Percentiles rank a stretch among this genome's conserved stretches.
Conservation (phyloP, 2,888 invertebrate species). For the Escarpia spicata region DNA sequence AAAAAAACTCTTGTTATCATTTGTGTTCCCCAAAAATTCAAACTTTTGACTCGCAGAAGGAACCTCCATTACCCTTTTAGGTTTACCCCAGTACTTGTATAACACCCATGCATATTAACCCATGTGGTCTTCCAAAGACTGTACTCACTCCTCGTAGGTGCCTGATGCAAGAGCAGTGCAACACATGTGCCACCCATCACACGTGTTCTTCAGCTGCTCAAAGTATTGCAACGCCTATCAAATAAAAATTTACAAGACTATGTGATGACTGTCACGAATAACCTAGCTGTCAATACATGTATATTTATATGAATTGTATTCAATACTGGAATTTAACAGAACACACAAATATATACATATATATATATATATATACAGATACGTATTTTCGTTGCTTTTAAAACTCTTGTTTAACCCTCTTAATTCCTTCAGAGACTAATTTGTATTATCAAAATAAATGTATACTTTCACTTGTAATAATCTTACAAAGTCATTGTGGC, state of each 20-base stretch:
- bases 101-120: not conserved
- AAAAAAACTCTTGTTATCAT: not conserved
- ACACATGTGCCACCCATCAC: slow-evolving; percentile 68
- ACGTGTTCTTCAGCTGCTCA: slow-evolving; percentile 66
- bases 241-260: slow-evolving; percentile 20
- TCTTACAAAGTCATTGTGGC: too few species aligned
- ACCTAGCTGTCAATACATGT: too few species aligned
- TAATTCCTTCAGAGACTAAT: too few species aligned
- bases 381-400: too few species aligned
- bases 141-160: slow-evolving; percentile 52
- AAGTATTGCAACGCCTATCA: slow-evolving; percentile 67
- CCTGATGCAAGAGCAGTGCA: slow-evolving; percentile 61
- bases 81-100: too few species aligned
- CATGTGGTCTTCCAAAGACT: slow-evolving; percentile 26
- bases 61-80: not conserved
- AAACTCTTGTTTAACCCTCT: too few species aligned
- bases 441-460: too few species aligned
- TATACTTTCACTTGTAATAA: too few species aligned
- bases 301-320: too few species aligned
- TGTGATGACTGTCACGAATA: slow-evolving; percentile 35
- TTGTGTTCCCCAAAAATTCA: not conserved
- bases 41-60: not conserved
- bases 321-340: too few species aligned
- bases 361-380: too few species aligned
- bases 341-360: too few species aligned